Evolutionary conservation across 2,113 vertebrate species (phyloP).

Genomic region (Pyxicephalus adspersus): DNA sequence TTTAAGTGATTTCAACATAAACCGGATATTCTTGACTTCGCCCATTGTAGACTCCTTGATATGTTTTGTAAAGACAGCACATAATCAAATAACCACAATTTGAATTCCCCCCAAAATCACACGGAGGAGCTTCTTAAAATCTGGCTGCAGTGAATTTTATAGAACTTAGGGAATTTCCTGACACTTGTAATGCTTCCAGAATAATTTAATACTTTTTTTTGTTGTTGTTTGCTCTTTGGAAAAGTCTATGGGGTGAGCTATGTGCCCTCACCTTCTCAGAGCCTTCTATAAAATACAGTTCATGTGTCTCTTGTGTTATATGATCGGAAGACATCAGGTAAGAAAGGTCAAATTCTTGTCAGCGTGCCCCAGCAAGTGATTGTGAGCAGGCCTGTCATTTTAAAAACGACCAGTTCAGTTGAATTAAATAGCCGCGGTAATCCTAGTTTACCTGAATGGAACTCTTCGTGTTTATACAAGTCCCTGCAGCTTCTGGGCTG

Average conservation of each 20-base stretch:
- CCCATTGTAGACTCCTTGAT: too few relatives aligned
- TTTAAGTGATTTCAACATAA: too few relatives aligned
- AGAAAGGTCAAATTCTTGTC: constrained; percentile 38
- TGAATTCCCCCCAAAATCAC: too few relatives aligned
- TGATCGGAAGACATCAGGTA: constrained; percentile 27
- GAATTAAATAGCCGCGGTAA: constrained; percentile 35
- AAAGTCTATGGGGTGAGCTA: neutral
- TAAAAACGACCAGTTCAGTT: constrained; percentile 37
- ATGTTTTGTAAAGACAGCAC: too few relatives aligned
- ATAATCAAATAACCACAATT: too few relatives aligned
- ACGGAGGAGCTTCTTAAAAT: too few relatives aligned
- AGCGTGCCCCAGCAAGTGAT: constrained; percentile 15
- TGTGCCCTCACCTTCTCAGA: too few relatives aligned
- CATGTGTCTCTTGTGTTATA: neutral
- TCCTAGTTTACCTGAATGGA: constrained; percentile 46
- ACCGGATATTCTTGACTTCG: too few relatives aligned
- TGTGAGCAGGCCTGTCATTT: constrained; percentile 16
- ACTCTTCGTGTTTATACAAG: constrained; percentile 36
- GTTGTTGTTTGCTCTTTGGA: neutral
- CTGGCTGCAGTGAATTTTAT: too few relatives aligned
- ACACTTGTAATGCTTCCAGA: too few relatives aligned
- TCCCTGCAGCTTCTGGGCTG: neutral
- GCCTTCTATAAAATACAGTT: neutral
- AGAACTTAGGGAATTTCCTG: too few relatives aligned
- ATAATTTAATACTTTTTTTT: too few relatives aligned